phyloP scores from a whole-genome alignment of 2,797 vertebrate genomes.

The Hoplostethus mediterraneus region DNA sequence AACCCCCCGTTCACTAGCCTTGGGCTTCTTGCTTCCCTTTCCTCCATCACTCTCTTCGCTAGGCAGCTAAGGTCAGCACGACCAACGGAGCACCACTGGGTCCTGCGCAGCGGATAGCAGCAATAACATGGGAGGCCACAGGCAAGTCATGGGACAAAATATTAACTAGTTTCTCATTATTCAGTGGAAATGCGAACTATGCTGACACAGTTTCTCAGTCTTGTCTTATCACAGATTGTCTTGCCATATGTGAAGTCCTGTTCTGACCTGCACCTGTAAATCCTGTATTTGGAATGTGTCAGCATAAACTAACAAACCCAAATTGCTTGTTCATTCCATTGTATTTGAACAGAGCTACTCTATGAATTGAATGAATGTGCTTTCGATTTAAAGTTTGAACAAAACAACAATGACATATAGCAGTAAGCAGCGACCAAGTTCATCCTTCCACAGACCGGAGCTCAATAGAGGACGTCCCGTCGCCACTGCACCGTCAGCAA shows the following conservation, averaged over 20 bases:
- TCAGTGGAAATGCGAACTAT: too few species aligned
- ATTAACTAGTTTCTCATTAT: too few species aligned
- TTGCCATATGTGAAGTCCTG: neutral
- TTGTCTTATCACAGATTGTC: neutral
- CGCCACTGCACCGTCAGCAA: constrained; percentile 54
- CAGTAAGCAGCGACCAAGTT: neutral
- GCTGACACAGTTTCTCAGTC: too few species aligned
- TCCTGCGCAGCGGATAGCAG: constrained; percentile 37
- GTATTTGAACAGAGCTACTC: too few species aligned
- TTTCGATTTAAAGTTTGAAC: neutral
- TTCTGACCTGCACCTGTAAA: too few species aligned
- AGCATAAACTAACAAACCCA: too few species aligned
- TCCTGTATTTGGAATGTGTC: too few species aligned
- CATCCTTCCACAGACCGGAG: neutral
- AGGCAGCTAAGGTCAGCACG: constrained; percentile 51
- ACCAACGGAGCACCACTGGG: neutral
- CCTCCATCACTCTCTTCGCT: constrained; percentile 59
- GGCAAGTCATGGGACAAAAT: neutral
- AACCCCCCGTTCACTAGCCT: constrained; percentile 11
- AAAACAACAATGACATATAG: neutral
- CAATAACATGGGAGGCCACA: constrained; percentile 26
- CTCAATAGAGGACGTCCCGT: neutral
- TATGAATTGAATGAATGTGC: too few species aligned
- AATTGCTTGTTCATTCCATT: too few species aligned
- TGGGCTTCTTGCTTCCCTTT: constrained; percentile 28